Evolutionary conservation across 2,113 vertebrate genomes (phyloP).

Genomic region (Myrmecophaga tridactyla): DNA sequence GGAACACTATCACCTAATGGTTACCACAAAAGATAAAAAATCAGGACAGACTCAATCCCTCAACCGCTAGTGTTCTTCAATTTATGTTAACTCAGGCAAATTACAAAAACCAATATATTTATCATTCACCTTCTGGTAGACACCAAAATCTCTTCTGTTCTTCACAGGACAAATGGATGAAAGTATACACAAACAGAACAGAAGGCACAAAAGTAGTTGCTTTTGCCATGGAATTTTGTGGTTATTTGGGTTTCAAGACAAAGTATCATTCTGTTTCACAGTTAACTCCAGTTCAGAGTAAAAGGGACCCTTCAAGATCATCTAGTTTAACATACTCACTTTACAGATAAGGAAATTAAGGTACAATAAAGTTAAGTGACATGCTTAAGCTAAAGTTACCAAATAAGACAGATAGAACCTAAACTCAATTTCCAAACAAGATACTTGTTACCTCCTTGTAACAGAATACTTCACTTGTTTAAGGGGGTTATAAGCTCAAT

Average conservation of each 20-base stretch:
- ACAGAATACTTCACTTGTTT: background rate
- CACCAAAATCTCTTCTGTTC: background rate
- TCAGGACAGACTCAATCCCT: constrained; percentile 13
- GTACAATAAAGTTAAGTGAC: background rate
- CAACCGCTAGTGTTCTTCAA: background rate
- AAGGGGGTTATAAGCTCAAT: background rate
- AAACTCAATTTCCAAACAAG: background rate
- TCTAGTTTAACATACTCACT: background rate
- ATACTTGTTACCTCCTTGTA: background rate
- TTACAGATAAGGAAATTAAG: background rate
- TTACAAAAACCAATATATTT: background rate
- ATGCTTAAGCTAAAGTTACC: background rate
- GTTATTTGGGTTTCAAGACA: background rate
- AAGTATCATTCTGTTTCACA: background rate
- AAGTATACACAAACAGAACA: background rate
- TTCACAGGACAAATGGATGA: background rate
- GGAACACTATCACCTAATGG: background rate
- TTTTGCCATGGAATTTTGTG: background rate
- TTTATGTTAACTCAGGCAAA: background rate
- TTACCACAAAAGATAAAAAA: background rate
- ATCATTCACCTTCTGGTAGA: background rate
- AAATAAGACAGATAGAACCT: background rate
- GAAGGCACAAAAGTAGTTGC: background rate
- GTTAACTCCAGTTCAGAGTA: background rate
- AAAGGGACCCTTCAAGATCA: background rate